Evolutionary conservation across 1,140 invertebrate species (phyloP), one percentile per base, ranked within the genome.

Genomic region (Dryas iulia): DNA sequence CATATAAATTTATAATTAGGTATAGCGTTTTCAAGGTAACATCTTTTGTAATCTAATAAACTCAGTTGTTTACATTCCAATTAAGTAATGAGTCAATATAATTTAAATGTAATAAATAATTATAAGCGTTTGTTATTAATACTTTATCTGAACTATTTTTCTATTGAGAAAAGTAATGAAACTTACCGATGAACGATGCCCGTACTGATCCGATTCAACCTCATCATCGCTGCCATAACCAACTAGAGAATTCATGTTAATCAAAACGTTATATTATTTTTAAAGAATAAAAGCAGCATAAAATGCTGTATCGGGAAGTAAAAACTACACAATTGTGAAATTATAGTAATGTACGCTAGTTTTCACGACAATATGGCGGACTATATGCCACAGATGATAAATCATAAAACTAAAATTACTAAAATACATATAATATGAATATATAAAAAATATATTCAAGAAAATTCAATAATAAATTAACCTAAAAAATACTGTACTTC

Each of bases 211-310:
- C 66, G 76, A 74, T 71, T 94, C 94, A 76, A 92, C 91, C 56
- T 94, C 93, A 76, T 94, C 94, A 70, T 94, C 94, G 76, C 94
- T 94, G 39, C 94, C 94, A 76, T 94, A 94, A 71, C 93, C 93
- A 54, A 94, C 86, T 52, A 94, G 81, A 52, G 93, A 93, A 82
- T 94, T 93, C 94, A 94, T 67, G 5, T 56, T 24, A 18, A 10
- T 47, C 18, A 1, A 21, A 18, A 21, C 10, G 14, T 18, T 7
- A 31, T 7, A 31, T 8, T 6, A 21, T 47, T 2, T 47, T 21
- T 47, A 47, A 21, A 47, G 3, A 18, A 47, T 18, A 18, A 47
- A 10, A 14, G 8, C 2, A 47, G 18, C 10, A 47, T 14, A 47
- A 47, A 21, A 8, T 18, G 39, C 14, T 18, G 14, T 7, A 21